These are phyloP conservation scores for Argya squamiceps DNA, from an alignment of 2,797 vertebrate species.

Conservation along the genomic window DNA sequence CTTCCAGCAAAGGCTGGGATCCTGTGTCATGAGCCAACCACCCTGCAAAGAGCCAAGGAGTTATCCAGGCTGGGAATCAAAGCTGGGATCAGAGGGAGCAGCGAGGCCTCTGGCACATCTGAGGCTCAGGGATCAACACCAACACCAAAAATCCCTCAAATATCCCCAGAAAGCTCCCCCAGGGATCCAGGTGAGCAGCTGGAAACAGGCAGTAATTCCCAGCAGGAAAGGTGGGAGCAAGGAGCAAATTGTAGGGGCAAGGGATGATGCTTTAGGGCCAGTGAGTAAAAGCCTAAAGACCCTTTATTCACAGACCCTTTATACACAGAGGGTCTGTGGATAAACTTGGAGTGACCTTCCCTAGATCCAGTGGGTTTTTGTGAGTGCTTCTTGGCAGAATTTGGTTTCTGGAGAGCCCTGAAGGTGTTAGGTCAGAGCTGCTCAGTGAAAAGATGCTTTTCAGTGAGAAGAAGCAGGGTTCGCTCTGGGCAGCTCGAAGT, in stretches of 20 bases:
- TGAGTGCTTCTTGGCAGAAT: neutral
- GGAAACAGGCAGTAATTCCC: neutral
- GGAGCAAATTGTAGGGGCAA: rapidly evolving
- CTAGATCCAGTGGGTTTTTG: neutral
- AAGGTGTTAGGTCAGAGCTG: rapidly evolving
- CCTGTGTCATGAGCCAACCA: neutral
- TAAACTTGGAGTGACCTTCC: neutral
- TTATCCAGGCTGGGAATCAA: neutral
- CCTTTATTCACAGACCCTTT: no score
- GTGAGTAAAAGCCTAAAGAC: neutral
- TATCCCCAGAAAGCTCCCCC: neutral
- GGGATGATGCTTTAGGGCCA: neutral
- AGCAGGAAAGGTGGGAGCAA: neutral
- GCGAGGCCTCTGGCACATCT: neutral
- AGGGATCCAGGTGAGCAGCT: neutral
- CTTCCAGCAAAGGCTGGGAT: neutral
- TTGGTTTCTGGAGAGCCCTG: neutral
- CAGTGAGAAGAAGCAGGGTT: neutral
- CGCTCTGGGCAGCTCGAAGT: neutral
- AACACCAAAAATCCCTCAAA: neutral
- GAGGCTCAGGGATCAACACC: neutral
- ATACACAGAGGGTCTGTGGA: no score
- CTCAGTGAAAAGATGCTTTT: neutral
- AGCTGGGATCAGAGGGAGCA: neutral
- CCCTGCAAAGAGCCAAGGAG: neutral